These are phyloP conservation scores for Trichomycterus rosablanca DNA, from an alignment of 2,113 vertebrate genomes.

Conservation along the genomic window DNA sequence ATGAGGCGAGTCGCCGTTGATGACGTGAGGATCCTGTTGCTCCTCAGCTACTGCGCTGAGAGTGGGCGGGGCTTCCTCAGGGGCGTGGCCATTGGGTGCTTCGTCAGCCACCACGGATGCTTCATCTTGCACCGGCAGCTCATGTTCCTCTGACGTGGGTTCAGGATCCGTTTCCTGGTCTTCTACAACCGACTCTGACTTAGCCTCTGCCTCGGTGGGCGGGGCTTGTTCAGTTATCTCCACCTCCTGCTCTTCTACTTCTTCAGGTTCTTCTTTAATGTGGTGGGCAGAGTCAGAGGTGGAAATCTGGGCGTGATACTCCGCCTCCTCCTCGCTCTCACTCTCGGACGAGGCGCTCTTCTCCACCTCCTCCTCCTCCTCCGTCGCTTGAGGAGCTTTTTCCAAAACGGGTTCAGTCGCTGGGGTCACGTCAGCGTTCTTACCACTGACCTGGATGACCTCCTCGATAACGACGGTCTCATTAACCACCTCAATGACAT, in stretches of 20 bases:
- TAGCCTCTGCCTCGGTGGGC: neutral
- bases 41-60: slow-evolving; percentile 57
- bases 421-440: neutral
- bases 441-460: slow-evolving; percentile 62
- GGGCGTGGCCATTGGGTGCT: slow-evolving; percentile 49
- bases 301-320: slow-evolving; percentile 77
- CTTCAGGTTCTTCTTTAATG: slow-evolving; percentile 79
- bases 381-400: slow-evolving; percentile 47
- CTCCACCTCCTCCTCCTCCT: slow-evolving; percentile 67
- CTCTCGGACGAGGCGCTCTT: slow-evolving; percentile 81
- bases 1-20: slow-evolving; percentile 86
- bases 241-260: slow-evolving; percentile 60
- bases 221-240: slow-evolving; percentile 19
- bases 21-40: slow-evolving; percentile 70
- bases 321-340: slow-evolving; percentile 90
- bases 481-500: slow-evolving; percentile 81
- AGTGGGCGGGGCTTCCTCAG: slow-evolving; percentile 21
- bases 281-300: slow-evolving; percentile 62
- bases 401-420: neutral
- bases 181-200: too few relatives aligned
- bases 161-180: too few relatives aligned
- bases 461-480: slow-evolving; percentile 37
- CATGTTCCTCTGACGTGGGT: neutral
- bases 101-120: slow-evolving; percentile 53
- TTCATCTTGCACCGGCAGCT: slow-evolving; percentile 43